A percentile compares a stretch with the other conserved stretches of the same genome.
Conservation (phyloP, 2,797 vertebrate species). For the Muscicapa striata region DNA sequence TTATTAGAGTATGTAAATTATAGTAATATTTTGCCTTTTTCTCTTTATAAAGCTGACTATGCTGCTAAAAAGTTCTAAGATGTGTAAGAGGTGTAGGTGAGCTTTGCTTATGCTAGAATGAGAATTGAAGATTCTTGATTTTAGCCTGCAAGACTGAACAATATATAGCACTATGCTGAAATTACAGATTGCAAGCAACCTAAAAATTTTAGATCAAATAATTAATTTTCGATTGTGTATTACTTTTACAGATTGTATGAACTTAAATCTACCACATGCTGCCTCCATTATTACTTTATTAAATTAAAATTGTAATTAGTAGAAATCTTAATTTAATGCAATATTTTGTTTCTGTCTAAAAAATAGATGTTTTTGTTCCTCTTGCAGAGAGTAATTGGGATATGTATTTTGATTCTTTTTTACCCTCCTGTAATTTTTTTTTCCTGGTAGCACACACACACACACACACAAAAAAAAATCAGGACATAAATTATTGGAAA, state of each 20-base stretch:
- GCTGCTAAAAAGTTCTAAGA: slow-evolving; percentile 73
- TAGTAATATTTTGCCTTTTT: slow-evolving; percentile 64
- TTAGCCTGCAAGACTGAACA: slow-evolving; percentile 41
- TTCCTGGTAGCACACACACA: background rate
- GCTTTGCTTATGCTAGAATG: slow-evolving; percentile 51
- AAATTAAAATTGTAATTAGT: slow-evolving; percentile 68
- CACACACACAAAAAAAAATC: background rate
- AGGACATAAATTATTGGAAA: slow-evolving; percentile 46
- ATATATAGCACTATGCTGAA: slow-evolving; percentile 46
- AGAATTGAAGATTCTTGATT: slow-evolving; percentile 49
- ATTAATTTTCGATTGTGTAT: slow-evolving; percentile 57
- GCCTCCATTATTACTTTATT: slow-evolving; percentile 67
- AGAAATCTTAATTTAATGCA: slow-evolving; percentile 33
- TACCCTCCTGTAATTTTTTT: slow-evolving; percentile 43
- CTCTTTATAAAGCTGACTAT: slow-evolving; percentile 69
- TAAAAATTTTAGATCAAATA: slow-evolving; percentile 46
- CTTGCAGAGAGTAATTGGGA: background rate
- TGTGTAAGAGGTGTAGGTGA: slow-evolving; percentile 32
- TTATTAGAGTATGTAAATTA: slow-evolving; percentile 76
- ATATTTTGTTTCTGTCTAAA: slow-evolving; percentile 21
- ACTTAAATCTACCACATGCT: slow-evolving; percentile 69
- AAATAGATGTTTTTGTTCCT: slow-evolving; percentile 36
- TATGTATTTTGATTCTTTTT: background rate
- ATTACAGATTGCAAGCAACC: slow-evolving; percentile 36
- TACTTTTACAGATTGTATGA: slow-evolving; percentile 44